Evolutionary conservation across 1,140 invertebrate genomes (phyloP), one percentile per base, ranked within the genome.

Genomic region (Palaemon carinicauda): DNA sequence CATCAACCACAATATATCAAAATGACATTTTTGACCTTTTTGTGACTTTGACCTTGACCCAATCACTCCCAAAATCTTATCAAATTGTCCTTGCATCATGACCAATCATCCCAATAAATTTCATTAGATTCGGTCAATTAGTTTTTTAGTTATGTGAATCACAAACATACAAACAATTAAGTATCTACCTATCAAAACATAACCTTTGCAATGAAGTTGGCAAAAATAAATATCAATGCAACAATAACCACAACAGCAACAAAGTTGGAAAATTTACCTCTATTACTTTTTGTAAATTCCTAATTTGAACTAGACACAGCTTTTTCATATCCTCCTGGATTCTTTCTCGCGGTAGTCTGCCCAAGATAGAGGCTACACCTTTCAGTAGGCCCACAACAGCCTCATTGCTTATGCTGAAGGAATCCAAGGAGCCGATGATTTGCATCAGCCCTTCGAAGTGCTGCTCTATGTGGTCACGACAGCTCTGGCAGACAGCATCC

Each of bases 381-480:
- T 96, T 96, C 4, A 98, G 91, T 54, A 98, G 92, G 19, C 95
- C 95, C 89, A 96, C 95, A 24, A 96, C 95, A 60, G 97, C 95
- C 82, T 95, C 95, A 90, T 95, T 95, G 51, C 94, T 95, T 12
- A 98, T 94, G 71, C 94, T 93, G 91, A 97, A 96, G 31, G 93
- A 94, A 90, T 98, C 96, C 41, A 97, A 92, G 84, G 94, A 95
- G 82, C 94, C 93, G 27, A 96, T 94, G 50, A 98, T 95, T 90
- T 96, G 94, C 81, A 98, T 91, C n/a, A 99, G 92, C 65, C 95
- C 94, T 75, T 93, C 93, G 82, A 97, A 95, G 91, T 98, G 96
- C 14, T 94, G 91, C 0, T 94, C 93, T 94, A 98, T 97, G 88
- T 96, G 94, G 53, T 94, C 92, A 52, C 95, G 94, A 91, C 97